Percentiles rank a stretch among this genome's conserved stretches.
Evolutionary conservation across 2,888 invertebrate species (phyloP).

Genomic region (Onchidella celtica): DNA sequence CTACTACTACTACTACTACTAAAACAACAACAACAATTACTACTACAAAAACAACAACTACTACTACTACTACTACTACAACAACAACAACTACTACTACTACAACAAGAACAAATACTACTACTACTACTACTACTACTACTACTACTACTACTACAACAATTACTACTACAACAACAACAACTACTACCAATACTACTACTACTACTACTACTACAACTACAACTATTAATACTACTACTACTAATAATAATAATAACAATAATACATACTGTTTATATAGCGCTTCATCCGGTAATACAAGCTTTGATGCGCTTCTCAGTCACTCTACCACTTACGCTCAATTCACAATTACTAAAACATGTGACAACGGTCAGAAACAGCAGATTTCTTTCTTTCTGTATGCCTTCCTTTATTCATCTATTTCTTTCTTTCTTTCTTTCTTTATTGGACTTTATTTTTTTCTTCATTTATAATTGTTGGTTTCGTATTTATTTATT

Average conservation of each 20-base stretch:
- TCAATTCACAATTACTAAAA: no score
- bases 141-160: neutral
- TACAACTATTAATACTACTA: conserved; percentile 9
- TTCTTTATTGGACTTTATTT: no score
- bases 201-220: neutral
- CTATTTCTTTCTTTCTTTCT: no score
- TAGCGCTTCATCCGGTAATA: neutral
- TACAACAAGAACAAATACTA: neutral
- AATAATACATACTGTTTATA: no score
- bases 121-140: conserved; percentile 24
- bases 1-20: conserved; percentile 10
- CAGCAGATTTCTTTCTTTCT: no score
- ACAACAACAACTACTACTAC: neutral
- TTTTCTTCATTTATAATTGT: no score
- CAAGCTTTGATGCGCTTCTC: no score
- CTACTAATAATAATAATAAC: neutral
- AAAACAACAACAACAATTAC: neutral
- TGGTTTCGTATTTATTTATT: no score
- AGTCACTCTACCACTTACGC: no score
- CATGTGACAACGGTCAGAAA: no score
- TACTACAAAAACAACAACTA: neutral
- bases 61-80: neutral
- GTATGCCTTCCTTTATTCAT: no score
- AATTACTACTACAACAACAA: conserved; percentile 3
- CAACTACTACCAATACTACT: neutral